Evolutionary conservation across 35 echinoderm and acorn worm genomes (phyloP).

Genomic region (Patiria miniata): DNA sequence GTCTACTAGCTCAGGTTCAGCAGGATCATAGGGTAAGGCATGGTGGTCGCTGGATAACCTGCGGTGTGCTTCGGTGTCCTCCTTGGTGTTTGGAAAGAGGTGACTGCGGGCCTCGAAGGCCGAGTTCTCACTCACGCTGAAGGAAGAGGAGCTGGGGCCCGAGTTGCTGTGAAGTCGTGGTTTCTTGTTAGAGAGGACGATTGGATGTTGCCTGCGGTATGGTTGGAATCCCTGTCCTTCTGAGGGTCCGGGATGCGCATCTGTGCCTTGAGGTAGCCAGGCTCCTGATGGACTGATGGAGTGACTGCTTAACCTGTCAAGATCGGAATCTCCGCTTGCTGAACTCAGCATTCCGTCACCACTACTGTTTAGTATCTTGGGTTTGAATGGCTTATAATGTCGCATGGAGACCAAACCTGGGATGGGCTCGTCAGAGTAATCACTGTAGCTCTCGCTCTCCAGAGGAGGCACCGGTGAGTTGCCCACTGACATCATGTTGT

Average conservation of each 20-base stretch:
- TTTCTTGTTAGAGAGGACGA: slow-evolving; percentile 20
- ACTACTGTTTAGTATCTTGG: neutral
- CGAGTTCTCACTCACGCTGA: slow-evolving; percentile 57
- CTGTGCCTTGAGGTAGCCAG: neutral
- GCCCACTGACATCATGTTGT: slow-evolving; percentile 39
- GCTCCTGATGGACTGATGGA: neutral
- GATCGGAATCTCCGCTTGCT: neutral
- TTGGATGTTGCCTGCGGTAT: slow-evolving; percentile 8
- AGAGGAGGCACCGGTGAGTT: slow-evolving; percentile 11
- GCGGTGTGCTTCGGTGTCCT: neutral
- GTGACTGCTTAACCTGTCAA: neutral
- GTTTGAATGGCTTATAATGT: slow-evolving; percentile 3
- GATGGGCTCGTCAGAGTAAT: slow-evolving; percentile 22
- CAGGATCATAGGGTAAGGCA: slow-evolving; percentile 14
- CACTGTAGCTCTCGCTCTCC: slow-evolving; percentile 4
- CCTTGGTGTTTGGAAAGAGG: slow-evolving; percentile 3
- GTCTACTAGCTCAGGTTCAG: slow-evolving; percentile 34
- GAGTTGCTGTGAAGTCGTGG: slow-evolving; percentile 24
- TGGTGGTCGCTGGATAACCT: slow-evolving; percentile 12
- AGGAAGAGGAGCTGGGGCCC: slow-evolving; percentile 25
- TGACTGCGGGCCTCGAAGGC: slow-evolving; percentile 57
- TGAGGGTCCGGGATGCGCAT: neutral
- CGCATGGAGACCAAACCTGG: neutral
- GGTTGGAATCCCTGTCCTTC: slow-evolving; percentile 30
- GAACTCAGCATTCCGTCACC: neutral